Base-by-base conservation (phyloP, 2,113 vertebrate species). In the Gymnorhina tibicen region DNA sequence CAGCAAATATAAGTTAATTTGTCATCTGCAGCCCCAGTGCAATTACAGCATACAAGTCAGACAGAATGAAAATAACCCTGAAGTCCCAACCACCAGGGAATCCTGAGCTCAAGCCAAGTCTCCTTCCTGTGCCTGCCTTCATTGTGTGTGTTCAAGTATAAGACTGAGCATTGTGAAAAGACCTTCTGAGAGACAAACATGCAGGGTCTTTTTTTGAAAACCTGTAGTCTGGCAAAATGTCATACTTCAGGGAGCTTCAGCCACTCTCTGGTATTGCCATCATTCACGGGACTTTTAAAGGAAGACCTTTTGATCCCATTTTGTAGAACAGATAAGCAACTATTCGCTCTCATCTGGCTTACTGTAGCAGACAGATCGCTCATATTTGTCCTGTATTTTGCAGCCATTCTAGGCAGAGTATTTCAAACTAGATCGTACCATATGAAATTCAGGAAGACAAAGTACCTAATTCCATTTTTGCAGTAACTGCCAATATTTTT, bases 141-240 rank as follows among this genome's bases (percentile, higher is more conserved):
- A 79, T 82, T 97, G 83, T 93, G 74, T 92, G 66, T 93, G 80
- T 85, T 89, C 23, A 11, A 91, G 67, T 85, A 24, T 77, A 79
- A 91, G 90, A 88, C 53, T 58, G 88, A 81, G 30, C 55, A 82
- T 73, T 88, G 76, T 95, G 95, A 80, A 95, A 96, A 92, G 74
- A 82, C 70, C 37, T 92, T 94, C 86, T 93, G 37, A 81, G 75
- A 94, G 47, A 91, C 82, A 95, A 93, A 92, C 39, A 18, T 49
- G 20, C 2, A 0, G n/a, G 13, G 4, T 7, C 19, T 84, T 72
- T 44, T 35, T 50, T 44, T 26, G 55, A 49, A 86, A 91, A 53
- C n/a, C 50, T 67, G 33, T 30, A 35, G 50, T 77, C 64, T 92
- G 91, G 79, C 87, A 95, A 94, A 96, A 95, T 86, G 75, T 95